These are phyloP conservation scores for Dione juno DNA, from an alignment of 2,888 invertebrate genomes.

Conservation along the genomic window DNA sequence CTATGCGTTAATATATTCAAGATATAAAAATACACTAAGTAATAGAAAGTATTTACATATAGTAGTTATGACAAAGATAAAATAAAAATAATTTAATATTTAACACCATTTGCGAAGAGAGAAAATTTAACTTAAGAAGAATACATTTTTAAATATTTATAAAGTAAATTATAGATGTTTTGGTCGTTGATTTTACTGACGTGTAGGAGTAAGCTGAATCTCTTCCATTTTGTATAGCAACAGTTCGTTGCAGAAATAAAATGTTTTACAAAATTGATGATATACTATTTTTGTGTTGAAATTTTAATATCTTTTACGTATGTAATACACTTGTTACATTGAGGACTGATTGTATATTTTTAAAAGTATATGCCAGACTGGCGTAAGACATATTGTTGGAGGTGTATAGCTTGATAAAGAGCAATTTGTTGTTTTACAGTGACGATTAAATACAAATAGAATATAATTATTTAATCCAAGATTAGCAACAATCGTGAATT, in stretches of 20 bases:
- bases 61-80: background rate
- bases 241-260: constrained; percentile 55
- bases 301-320: background rate
- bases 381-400: background rate
- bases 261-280: constrained; percentile 24
- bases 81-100: background rate
- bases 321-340: background rate
- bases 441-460: background rate
- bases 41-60: background rate
- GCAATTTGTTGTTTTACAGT: background rate
- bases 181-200: constrained; percentile 57
- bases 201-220: constrained; percentile 59
- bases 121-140: constrained; percentile 34
- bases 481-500: too few relatives aligned
- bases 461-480: background rate
- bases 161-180: constrained; percentile 39
- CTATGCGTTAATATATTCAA: constrained; percentile 62
- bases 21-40: background rate
- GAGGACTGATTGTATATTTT: background rate
- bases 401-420: background rate
- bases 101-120: constrained; percentile 31
- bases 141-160: constrained; percentile 40
- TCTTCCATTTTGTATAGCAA: constrained; percentile 64
- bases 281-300: constrained; percentile 7
- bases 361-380: background rate